Base-by-base conservation (phyloP, 1,140 invertebrate species). In the Eulimnadia texana region DNA sequence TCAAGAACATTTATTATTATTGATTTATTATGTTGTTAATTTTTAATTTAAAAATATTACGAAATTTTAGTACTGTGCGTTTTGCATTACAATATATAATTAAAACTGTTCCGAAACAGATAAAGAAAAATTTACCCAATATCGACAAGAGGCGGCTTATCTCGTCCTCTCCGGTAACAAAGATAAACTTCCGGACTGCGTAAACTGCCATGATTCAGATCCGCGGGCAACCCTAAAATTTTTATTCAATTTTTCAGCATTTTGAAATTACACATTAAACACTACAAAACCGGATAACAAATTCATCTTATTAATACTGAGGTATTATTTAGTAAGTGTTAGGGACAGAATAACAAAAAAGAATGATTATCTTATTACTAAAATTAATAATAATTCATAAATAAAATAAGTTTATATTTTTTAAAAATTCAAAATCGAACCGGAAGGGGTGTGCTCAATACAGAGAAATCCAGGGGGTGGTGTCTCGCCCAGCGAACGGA, bases 151-250 rank as follows among this genome's bases (percentile, higher is more conserved):
- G 96, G 93, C 25, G 95, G 91, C 72, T 93, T 93, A 71, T 98
- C 91, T 65, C 88, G 79, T 22, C 96, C 93, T 64, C 96, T 77
- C 66, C 84, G 79, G 72, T 86, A 93, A 73, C 94, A 98, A 24
- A 99, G 78, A 74, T 83, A 98, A 72, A 95, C 92, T 73, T 94
- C 89, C 22, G 86, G 85, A 60, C 90, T 89, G 50, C 93, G 80
- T 65, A 99, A 78, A 67, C 92, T 95, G 20, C 95, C 96, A 83
- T 97, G 91, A 74, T 99, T 99, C 29, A 99, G 78, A 75, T 99
- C 91, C 0, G 96, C 96, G 13, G 82, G 80, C 62, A 90, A 75
- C 2, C 90, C 79, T 69, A 67, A n/a, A n/a, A n/a, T n/a, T n/a
- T n/a, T n/a, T n/a, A n/a, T n/a, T n/a, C n/a, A n/a, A n/a, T n/a